phyloP scores from a whole-genome alignment of 2,113 vertebrate genomes.

The Ammodytes dubius region DNA sequence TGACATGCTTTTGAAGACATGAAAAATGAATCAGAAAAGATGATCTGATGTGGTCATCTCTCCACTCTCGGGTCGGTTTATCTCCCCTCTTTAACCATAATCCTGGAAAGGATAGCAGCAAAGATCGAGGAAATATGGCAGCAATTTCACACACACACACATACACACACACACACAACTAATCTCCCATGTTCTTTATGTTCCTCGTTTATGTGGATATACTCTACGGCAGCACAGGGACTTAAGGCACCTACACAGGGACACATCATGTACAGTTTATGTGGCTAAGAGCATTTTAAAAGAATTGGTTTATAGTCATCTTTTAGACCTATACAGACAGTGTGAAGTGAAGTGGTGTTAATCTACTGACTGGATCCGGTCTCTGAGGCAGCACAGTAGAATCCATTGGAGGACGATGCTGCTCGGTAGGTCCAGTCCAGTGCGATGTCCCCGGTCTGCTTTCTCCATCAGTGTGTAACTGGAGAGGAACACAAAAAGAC shows the following conservation, averaged over 20 bases:
- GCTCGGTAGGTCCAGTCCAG: conserved; percentile 55
- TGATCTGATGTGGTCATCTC: conserved; percentile 47
- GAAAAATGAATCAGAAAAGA: conserved; percentile 27
- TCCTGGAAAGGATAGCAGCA: conserved; percentile 31
- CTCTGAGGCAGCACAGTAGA: conserved; percentile 30
- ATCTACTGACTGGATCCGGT: conserved; percentile 50
- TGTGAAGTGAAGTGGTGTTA: conserved; percentile 28
- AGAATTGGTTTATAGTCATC: conserved; percentile 50
- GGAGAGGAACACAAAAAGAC: conserved; percentile 74
- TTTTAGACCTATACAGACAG: conserved; percentile 14
- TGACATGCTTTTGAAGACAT: conserved; percentile 14
- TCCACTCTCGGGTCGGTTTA: conserved; percentile 52
- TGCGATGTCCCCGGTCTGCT: conserved; percentile 23
- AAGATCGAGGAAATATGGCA: conserved; percentile 32
- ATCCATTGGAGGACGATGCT: conserved; percentile 15
- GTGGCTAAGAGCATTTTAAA: conserved; percentile 17
- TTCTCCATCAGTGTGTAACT: conserved; percentile 67
- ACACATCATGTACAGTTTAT: not conserved
- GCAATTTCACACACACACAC: conserved; percentile 34
- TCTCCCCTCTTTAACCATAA: conserved; percentile 39
- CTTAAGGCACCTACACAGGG: conserved; percentile 32
- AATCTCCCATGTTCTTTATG: conserved; percentile 54
- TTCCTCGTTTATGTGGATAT: conserved; percentile 43
- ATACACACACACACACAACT: conserved; percentile 9
- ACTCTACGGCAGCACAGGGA: conserved; percentile 32